These are phyloP conservation scores for Pedionomus torquatus DNA, from an alignment of 2,113 vertebrate genomes.

Conservation along the genomic window DNA sequence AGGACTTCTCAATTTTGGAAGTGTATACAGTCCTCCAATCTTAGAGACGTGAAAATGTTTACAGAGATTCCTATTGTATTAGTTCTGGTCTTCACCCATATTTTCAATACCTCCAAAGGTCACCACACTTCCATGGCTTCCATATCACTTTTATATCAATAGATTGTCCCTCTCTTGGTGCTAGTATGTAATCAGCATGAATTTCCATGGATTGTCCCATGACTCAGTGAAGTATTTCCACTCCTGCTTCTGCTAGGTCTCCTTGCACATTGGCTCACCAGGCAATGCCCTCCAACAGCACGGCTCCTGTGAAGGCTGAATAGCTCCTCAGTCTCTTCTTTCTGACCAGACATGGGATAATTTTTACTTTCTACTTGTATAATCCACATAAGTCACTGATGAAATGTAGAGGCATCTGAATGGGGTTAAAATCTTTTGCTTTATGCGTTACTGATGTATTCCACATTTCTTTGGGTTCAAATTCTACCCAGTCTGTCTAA, in stretches of 20 bases:
- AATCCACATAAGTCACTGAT: neutral
- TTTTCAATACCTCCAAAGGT: neutral
- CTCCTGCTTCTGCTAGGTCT: neutral
- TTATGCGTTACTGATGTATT: neutral
- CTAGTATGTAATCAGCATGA: neutral
- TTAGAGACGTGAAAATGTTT: neutral
- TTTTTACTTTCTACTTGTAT: neutral
- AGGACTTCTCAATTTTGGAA: neutral
- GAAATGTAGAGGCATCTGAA: neutral
- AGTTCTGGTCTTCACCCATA: neutral
- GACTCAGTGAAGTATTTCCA: neutral
- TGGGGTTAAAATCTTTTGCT: neutral
- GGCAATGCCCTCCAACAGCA: neutral
- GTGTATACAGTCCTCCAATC: neutral
- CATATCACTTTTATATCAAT: neutral
- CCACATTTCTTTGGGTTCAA: neutral
- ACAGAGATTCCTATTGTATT: neutral
- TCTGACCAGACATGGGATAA: neutral
- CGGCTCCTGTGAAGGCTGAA: neutral
- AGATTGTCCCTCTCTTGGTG: neutral
- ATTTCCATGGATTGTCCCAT: neutral
- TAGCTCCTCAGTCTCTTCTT: neutral
- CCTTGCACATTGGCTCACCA: accelerated
- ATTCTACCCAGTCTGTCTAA: neutral
- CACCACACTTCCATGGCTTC: neutral